Evolutionary conservation across 2,797 vertebrate genomes (phyloP).

Genomic region (Helarctos malayanus): DNA sequence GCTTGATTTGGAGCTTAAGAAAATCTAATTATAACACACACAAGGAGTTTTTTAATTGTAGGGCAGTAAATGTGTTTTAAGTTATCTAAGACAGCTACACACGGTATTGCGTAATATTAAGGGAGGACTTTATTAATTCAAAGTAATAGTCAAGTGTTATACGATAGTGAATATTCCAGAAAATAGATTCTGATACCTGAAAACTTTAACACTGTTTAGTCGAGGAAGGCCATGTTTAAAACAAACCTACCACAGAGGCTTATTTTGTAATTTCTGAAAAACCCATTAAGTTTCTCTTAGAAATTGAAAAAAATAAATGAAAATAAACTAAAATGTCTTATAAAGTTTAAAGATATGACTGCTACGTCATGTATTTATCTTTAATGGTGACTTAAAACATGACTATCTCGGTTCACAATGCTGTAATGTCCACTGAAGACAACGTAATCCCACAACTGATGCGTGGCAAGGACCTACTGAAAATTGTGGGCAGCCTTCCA

Average conservation of each 20-base stretch:
- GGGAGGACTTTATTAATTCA: slow-evolving; percentile 29
- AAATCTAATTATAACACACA: neutral
- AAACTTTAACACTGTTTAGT: slow-evolving; percentile 54
- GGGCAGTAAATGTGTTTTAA: slow-evolving; percentile 1
- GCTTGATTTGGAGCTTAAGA: slow-evolving; percentile 10
- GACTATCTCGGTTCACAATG: neutral
- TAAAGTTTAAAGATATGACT: neutral
- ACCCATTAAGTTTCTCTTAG: neutral
- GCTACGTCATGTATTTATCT: neutral
- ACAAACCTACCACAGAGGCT: neutral
- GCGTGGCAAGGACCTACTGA: neutral
- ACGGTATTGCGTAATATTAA: neutral
- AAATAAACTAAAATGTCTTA: slow-evolving; percentile 55
- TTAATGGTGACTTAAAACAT: neutral
- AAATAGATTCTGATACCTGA: slow-evolving; percentile 39
- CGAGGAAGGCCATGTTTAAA: slow-evolving; percentile 23
- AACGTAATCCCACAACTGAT: slow-evolving; percentile 48
- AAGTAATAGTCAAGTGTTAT: slow-evolving; percentile 20
- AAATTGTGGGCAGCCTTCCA: neutral
- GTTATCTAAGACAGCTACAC: neutral
- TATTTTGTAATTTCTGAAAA: slow-evolving; percentile 55
- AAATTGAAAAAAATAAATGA: slow-evolving; percentile 60
- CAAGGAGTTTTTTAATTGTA: neutral
- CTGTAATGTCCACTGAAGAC: neutral
- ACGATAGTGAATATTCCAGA: neutral